Conservation (phyloP, 2,797 vertebrate genomes). For the Notoglanidium macrostoma region DNA sequence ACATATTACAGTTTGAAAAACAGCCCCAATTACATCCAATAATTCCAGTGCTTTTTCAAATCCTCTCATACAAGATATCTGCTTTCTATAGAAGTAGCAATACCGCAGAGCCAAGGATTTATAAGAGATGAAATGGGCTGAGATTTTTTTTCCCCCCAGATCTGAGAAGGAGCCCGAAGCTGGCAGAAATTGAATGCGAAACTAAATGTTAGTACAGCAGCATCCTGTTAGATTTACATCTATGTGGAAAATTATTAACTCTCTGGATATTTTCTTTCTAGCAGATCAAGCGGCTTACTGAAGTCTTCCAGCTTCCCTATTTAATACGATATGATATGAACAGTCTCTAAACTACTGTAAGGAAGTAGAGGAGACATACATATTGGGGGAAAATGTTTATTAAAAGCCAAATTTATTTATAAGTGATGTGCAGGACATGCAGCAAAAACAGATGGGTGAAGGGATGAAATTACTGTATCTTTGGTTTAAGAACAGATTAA, state of each 20-base stretch:
- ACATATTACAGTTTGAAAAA: conserved; percentile 10
- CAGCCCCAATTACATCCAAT: conserved; percentile 16
- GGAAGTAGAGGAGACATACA: not conserved
- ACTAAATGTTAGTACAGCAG: conserved; percentile 33
- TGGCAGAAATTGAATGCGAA: conserved; percentile 13
- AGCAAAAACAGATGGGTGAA: not conserved
- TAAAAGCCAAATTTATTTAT: not conserved
- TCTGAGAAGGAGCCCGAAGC: not conserved
- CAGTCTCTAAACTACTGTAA: not conserved
- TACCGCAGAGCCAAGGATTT: not conserved
- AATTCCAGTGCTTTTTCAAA: not conserved
- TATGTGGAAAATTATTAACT: conserved; percentile 21
- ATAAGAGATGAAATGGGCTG: conserved; percentile 1
- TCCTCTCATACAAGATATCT: not conserved
- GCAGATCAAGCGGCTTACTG: not conserved
- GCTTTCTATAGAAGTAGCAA: not conserved
- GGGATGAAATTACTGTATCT: not conserved
- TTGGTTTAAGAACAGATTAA: not conserved
- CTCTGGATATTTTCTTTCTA: conserved; percentile 7
- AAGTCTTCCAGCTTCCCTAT: not conserved
- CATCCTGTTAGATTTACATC: conserved; percentile 28
- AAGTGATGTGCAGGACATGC: not conserved
- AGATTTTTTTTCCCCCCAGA: not conserved
- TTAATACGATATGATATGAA: not conserved
- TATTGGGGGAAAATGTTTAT: not conserved